phyloP scores from a whole-genome alignment of 2,113 vertebrate species.

The Percina caprodes region DNA sequence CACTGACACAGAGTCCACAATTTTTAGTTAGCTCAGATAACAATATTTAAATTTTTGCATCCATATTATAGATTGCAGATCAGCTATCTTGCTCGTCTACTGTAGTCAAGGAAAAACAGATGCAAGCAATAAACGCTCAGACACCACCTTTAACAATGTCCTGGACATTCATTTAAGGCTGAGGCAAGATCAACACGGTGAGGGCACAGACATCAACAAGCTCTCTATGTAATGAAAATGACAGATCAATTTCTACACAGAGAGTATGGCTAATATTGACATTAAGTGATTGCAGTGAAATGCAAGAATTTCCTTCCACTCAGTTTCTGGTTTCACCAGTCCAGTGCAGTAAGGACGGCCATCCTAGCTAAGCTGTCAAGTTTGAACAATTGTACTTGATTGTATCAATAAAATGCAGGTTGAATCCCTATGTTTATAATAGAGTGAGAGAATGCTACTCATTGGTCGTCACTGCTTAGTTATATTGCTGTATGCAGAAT shows the following conservation, averaged over 20 bases:
- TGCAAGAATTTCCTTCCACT: not conserved
- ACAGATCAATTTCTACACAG: not conserved
- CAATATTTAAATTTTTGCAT: no score
- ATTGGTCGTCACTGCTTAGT: not conserved
- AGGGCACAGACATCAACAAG: not conserved
- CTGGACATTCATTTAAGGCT: not conserved
- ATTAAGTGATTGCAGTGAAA: not conserved
- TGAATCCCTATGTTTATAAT: not conserved
- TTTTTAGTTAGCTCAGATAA: no score
- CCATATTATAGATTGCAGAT: no score
- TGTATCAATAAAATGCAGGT: not conserved
- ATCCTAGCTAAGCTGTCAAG: not conserved
- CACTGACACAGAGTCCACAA: no score
- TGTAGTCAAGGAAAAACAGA: not conserved
- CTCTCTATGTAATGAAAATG: not conserved
- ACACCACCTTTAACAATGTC: not conserved
- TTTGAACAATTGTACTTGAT: not conserved
- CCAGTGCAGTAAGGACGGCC: not conserved
- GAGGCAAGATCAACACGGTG: no score
- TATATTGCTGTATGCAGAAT: slow-evolving; percentile 1
- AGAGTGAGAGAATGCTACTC: not conserved
- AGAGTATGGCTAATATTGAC: not conserved
- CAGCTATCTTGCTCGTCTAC: not conserved
- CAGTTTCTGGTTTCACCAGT: not conserved
- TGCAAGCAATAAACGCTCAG: not conserved